Evolutionary conservation across 2,888 invertebrate genomes (phyloP), one percentile per base, ranked within the genome.

Genomic region (Mylabris sibirica): DNA sequence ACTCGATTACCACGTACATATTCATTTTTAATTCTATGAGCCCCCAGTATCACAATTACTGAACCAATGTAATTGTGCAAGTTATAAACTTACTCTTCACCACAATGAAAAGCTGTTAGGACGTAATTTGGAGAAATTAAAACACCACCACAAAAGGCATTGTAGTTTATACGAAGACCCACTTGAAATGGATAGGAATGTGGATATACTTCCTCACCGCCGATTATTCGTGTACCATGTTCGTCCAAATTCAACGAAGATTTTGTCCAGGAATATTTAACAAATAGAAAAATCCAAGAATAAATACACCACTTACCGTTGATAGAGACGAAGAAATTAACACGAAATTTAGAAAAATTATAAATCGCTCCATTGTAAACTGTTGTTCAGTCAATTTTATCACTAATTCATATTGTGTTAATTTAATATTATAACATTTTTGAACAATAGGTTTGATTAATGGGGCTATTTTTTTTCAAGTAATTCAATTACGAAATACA

Each of bases 91-190:
- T 75, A 79, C 79, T 71, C 76, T 49, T 64, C 60, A 11, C 71
- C 77, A 62, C 79, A 79, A 68, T 79, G 79, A 1, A 74, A 78
- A 12, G 78, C 79, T 34, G 79, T 79, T 14, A 79, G 57, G 14
- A 79, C 76, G 67, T 78, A 79, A 65, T 78, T 79, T 41, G 14
- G n/a, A 0, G 79, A 78, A 57, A 79, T 75, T 3, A 79, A 64
- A 34, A 75, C 66, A 60, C 78, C 78, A 64, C 76, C 78, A 66
- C 79, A 79, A 63, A 78, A 78, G 20, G 71, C 63, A 20, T 66
- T 70, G 12, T 74, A 69, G 59, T 78, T 77, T 11, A 79, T 75
- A 8, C 68, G 59, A 4, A 79, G 62, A 53, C 74, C 78, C 9
- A 74, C 78, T 68, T 74, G 74, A 63, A 72, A 78, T 1, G 79